Base-by-base conservation (phyloP, 2,797 vertebrate genomes). In the Sorex maritimensis region DNA sequence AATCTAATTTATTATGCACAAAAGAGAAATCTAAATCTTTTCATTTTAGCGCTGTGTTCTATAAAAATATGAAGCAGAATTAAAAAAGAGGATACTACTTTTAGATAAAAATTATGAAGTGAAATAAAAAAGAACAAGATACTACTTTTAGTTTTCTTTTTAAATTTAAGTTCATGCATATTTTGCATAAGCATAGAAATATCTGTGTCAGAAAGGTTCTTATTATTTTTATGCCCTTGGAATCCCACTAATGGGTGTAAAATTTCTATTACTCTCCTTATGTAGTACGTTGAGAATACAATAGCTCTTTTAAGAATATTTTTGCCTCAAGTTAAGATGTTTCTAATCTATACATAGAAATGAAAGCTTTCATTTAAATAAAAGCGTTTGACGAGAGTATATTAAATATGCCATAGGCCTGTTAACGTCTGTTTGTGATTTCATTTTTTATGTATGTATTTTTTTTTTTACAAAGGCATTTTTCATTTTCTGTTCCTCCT, bases 401-500 rank as follows among this genome's bases (percentile, higher is more conserved):
- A 78, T 86, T 89, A 90, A 91, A 75, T 44, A 65, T 78, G 84
- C 83, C 41, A 19, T 85, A 71, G 41, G 26, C 72, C 68, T 38
- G 28, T 89, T 96, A 91, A 93, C 82, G 91, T 92, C 87, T 67
- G 91, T 95, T 95, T 41, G 34, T 73, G 71, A 73, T 73, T 73
- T 95, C 75, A 91, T 91, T 96, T 95, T 95, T 79, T 92, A 41
- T 67, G 68, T 71, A 71, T 63, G 28, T 71, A 61, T 94, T 89
- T 94, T 90, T 90, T 94, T 96, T 94, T 92, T 91, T 96, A 85
- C 61, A 96, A 96, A 97, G 97, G 78, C 86, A 86, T 97, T 90
- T 72, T 92, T 97, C 93, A 86, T 97, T 96, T 96, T 96, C 94
- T 96, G 91, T 96, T 81, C 73, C 93, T 74, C 93, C 89, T 94